Percentiles rank a stretch among this genome's conserved stretches.
These are phyloP conservation scores for Propithecus coquereli DNA, from an alignment of 2,113 vertebrate species.

Conservation along the genomic window DNA sequence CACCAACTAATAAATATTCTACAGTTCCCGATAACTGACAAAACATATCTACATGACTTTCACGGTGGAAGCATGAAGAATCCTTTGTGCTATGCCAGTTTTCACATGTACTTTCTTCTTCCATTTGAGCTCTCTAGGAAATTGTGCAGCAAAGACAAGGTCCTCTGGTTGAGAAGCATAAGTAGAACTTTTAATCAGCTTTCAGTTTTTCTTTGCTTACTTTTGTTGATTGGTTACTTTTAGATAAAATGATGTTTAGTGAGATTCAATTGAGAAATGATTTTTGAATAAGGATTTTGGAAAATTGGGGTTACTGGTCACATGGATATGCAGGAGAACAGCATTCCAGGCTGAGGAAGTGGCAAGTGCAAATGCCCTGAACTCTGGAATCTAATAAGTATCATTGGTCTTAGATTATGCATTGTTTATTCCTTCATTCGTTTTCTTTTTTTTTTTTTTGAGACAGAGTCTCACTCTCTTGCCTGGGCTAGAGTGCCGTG, in stretches of 20 bases:
- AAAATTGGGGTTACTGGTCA: not conserved
- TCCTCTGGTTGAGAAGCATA: not conserved
- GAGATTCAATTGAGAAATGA: not conserved
- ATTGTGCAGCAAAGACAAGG: not conserved
- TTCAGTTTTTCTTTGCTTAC: not conserved
- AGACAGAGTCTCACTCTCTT: too few species aligned
- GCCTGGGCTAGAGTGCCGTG: too few species aligned
- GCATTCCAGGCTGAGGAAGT: not conserved
- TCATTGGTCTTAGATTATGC: not conserved
- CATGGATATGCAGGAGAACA: not conserved
- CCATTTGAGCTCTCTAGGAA: not conserved
- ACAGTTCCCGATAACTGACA: not conserved
- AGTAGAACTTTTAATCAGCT: not conserved
- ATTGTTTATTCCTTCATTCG: not conserved
- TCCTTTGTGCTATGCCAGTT: not conserved
- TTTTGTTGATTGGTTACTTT: not conserved
- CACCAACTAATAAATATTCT: not conserved
- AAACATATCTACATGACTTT: not conserved
- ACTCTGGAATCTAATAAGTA: not conserved
- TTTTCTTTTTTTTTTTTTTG: too few species aligned
- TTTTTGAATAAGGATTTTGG: not conserved
- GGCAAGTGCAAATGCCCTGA: not conserved
- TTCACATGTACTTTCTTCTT: not conserved
- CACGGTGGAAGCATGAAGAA: not conserved
- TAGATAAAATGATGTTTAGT: not conserved